Evolutionary conservation across 1,140 invertebrate species (phyloP).

Genomic region (Hestina assimilis): DNA sequence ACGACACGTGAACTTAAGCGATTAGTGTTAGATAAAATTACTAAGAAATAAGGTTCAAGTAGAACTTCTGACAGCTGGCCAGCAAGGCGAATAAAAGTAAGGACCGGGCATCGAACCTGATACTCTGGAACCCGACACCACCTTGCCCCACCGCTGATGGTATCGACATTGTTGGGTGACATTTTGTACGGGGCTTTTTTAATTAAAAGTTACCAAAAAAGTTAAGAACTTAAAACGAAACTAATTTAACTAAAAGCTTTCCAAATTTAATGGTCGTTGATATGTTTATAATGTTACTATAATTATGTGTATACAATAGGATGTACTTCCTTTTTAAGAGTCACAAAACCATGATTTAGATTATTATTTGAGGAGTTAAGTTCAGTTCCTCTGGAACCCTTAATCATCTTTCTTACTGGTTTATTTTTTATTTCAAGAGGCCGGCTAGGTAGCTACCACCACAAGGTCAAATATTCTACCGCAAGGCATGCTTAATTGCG

Average conservation of each 20-base stretch:
- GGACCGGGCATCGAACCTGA: constrained; percentile 46
- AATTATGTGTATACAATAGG: no score
- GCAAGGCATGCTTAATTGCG: no score
- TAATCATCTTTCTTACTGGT: no score
- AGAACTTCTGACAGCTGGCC: constrained; percentile 44
- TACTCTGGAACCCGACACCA: constrained; percentile 40
- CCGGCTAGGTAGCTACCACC: no score
- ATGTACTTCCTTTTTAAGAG: no score
- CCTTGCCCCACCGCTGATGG: constrained; percentile 28
- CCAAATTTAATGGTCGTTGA: background rate
- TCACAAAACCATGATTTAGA: no score
- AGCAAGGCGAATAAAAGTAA: constrained; percentile 38
- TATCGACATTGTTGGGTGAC: constrained; percentile 27
- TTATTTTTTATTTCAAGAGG: no score
- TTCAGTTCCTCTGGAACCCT: no score
- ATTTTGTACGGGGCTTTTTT: constrained; percentile 19
- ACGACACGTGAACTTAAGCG: constrained; percentile 1
- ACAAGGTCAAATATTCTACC: no score
- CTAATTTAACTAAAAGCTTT: background rate
- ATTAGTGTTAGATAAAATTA: constrained; percentile 39
- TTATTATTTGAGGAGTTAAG: no score
- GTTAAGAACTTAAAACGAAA: background rate
- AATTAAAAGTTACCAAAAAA: no score
- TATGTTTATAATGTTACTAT: no score
- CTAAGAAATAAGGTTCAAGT: constrained; percentile 29